Percentiles rank a stretch among this genome's conserved stretches.
Evolutionary conservation across 2,113 vertebrate species (phyloP).

Genomic region (Alligator sinensis): DNA sequence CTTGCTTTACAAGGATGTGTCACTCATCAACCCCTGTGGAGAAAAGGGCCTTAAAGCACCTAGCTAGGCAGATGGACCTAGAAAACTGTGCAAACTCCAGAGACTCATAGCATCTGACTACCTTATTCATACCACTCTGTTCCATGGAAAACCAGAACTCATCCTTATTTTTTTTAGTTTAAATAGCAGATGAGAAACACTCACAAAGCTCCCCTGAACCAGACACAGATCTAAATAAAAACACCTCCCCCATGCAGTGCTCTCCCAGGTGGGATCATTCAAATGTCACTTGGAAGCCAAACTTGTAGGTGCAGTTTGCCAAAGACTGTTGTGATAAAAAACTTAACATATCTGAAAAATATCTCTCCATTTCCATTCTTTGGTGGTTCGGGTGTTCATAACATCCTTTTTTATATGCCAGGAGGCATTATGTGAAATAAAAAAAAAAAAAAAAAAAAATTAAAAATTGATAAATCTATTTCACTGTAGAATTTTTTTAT

Average conservation of each 20-base stretch:
- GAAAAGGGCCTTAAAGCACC: no score
- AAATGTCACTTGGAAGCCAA: rapidly evolving
- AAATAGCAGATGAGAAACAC: neutral
- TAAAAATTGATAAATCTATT: neutral
- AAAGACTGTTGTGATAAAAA: neutral
- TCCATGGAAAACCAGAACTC: neutral
- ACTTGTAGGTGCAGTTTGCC: neutral
- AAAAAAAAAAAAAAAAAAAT: rapidly evolving
- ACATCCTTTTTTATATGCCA: neutral
- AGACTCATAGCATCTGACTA: no score
- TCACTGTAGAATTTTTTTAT: neutral
- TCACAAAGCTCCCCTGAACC: neutral
- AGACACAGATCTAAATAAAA: neutral
- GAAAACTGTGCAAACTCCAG: no score
- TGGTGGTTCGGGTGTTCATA: neutral
- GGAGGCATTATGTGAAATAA: neutral
- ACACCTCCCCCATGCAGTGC: neutral
- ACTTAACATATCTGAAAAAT: neutral
- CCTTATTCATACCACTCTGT: neutral
- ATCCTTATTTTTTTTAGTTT: neutral
- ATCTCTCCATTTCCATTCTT: neutral
- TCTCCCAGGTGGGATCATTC: neutral
- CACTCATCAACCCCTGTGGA: no score
- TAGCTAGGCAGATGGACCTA: no score
- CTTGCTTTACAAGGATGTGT: no score